Percentiles rank a stretch among this genome's conserved stretches.
Evolutionary conservation across 1,140 invertebrate species (phyloP).

Genomic region (Amyelois transitella): DNA sequence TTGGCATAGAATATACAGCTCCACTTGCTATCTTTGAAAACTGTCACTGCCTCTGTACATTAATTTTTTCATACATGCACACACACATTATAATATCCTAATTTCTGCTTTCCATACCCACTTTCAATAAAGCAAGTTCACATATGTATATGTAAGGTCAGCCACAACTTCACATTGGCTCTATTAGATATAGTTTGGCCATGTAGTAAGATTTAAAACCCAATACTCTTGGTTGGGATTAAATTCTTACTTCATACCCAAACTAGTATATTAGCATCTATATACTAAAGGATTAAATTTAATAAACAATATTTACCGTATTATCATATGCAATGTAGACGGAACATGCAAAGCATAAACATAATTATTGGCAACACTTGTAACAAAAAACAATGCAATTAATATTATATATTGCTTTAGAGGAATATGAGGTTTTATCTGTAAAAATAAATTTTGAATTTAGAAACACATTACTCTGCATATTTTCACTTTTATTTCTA

Average conservation of each 20-base stretch:
- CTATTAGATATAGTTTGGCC: no score
- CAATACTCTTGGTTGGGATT: no score
- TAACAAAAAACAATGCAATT: slow-evolving; percentile 56
- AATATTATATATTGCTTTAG: slow-evolving; percentile 51
- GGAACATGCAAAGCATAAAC: slow-evolving; percentile 67
- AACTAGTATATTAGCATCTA: no score
- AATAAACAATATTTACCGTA: slow-evolving; percentile 40
- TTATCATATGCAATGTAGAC: slow-evolving; percentile 67
- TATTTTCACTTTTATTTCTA: no score
- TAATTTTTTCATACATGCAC: background rate
- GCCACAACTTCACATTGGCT: no score
- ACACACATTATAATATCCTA: no score
- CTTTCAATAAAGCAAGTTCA: no score
- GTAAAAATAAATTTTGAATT: slow-evolving; percentile 30
- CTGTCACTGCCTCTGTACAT: background rate
- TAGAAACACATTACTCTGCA: slow-evolving; percentile 2
- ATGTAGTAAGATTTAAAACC: no score
- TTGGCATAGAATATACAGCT: background rate
- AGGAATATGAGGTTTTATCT: slow-evolving; percentile 58
- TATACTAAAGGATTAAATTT: no score
- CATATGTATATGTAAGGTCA: no score
- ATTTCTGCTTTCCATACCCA: no score
- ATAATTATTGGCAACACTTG: slow-evolving; percentile 66
- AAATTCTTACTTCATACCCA: no score
- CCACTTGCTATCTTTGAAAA: background rate